These are phyloP conservation scores for Carapus acus DNA, from an alignment of 2,797 vertebrate genomes.

Conservation along the genomic window DNA sequence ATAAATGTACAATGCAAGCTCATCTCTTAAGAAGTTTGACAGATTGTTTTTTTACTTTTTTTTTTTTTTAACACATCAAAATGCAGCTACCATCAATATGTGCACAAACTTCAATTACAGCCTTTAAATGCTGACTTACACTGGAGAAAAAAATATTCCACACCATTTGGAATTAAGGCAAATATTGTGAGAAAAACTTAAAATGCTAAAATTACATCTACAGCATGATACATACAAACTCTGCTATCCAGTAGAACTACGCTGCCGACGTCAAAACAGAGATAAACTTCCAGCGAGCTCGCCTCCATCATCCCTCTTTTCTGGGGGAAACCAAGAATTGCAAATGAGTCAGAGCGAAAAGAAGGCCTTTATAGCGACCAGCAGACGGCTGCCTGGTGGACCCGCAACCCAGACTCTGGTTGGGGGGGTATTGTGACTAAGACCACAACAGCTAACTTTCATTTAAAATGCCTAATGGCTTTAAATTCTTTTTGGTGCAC, in stretches of 20 bases:
- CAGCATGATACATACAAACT: too few relatives aligned
- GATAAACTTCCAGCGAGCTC: constrained; percentile 1
- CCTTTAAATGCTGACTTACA: too few relatives aligned
- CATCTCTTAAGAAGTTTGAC: too few relatives aligned
- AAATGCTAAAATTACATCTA: too few relatives aligned
- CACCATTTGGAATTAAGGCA: too few relatives aligned
- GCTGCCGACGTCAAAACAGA: constrained; percentile 20
- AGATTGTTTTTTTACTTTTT: too few relatives aligned
- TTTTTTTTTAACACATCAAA: too few relatives aligned
- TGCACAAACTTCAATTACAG: too few relatives aligned
- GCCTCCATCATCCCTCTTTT: constrained; percentile 5
- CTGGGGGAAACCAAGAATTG: constrained; percentile 24
- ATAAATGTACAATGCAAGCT: too few relatives aligned
- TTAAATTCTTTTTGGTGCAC: constrained; percentile 34
- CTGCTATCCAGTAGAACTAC: background rate
- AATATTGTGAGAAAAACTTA: too few relatives aligned
- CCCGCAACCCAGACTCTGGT: constrained; percentile 44
- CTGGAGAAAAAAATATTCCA: too few relatives aligned
- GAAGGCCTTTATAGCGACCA: constrained; percentile 31
- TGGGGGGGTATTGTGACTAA: constrained; percentile 34
- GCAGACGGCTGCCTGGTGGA: constrained; percentile 34
- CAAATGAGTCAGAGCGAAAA: constrained; percentile 39
- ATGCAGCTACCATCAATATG: too few relatives aligned
- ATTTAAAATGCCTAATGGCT: constrained; percentile 35
- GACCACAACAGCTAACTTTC: constrained; percentile 49